Conservation (phyloP, 2,797 vertebrate species). For the Cottoperca gobio region DNA sequence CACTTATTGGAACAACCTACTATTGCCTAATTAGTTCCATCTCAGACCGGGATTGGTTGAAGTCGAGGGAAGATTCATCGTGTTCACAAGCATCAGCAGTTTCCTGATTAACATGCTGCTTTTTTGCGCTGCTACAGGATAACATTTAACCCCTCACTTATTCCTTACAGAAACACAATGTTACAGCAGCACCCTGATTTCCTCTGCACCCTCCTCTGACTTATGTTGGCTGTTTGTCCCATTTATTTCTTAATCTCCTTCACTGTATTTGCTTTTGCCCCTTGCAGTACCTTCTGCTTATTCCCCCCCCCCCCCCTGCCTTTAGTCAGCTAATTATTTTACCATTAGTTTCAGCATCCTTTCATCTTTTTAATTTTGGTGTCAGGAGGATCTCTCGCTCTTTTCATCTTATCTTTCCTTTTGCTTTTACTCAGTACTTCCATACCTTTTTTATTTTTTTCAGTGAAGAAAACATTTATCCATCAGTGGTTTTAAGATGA, state of each 20-base stretch:
- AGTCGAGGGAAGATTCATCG: constrained; percentile 69
- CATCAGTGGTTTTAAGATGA: constrained; percentile 59
- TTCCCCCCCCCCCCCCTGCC: neutral
- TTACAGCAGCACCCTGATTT: constrained; percentile 12
- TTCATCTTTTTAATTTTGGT: constrained; percentile 51
- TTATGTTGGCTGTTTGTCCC: constrained; percentile 33
- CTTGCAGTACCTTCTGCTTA: neutral
- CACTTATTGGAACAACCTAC: constrained; percentile 73
- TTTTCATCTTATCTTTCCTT: constrained; percentile 52
- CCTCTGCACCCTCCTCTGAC: constrained; percentile 15
- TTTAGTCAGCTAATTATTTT: constrained; percentile 46
- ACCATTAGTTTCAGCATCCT: constrained; percentile 21
- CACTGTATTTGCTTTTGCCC: constrained; percentile 8
- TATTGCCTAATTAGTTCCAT: constrained; percentile 77
- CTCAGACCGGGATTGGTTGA: constrained; percentile 69
- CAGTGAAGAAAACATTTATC: constrained; percentile 65
- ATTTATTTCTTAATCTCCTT: constrained; percentile 52
- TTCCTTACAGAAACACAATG: constrained; percentile 32
- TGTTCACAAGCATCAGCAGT: constrained; percentile 77
- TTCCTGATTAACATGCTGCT: constrained; percentile 70
- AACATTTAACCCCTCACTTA: constrained; percentile 64
- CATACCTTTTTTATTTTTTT: constrained; percentile 15
- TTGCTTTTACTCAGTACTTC: constrained; percentile 14
- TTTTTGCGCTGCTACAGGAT: constrained; percentile 58
- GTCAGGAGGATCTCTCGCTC: constrained; percentile 15